Conservation (phyloP, 2,113 vertebrate genomes). For the Saimiri boliviensis region DNA sequence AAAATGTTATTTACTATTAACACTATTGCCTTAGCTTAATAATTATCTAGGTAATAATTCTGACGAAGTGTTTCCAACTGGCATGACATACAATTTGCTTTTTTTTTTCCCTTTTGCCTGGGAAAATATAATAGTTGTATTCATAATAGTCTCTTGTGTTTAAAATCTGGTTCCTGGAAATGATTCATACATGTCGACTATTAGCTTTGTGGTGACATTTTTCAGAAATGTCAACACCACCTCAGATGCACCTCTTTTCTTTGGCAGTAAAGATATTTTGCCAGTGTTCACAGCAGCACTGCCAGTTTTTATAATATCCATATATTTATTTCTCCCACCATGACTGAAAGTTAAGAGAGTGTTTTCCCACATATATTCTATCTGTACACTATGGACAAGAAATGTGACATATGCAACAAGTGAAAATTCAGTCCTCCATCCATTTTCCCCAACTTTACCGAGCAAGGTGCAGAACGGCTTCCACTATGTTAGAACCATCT, state of each 20-base stretch:
- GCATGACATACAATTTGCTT: not conserved
- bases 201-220: conserved; percentile 52
- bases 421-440: not conserved
- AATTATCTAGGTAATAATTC: conserved; percentile 47
- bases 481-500: conserved; percentile 92
- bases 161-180: conserved; percentile 58
- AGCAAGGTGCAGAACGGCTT: conserved; percentile 95
- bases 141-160: conserved; percentile 49
- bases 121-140: conserved; percentile 35
- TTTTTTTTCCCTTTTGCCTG: not conserved
- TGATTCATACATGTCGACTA: conserved; percentile 47
- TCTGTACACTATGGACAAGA: not conserved
- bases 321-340: not conserved
- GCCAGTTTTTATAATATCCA: conserved; percentile 1
- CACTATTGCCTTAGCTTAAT: not conserved
- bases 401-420: not conserved
- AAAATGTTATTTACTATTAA: conserved; percentile 32
- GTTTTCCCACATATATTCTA: not conserved
- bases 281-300: not conserved
- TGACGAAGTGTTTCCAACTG: conserved; percentile 36
- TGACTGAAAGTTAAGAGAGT: not conserved
- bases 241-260: conserved; percentile 40
- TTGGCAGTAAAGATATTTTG: not conserved
- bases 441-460: conserved; percentile 83
- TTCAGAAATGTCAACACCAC: conserved; percentile 3